A percentile compares a stretch with the other conserved stretches of the same genome.
Evolutionary conservation across 1,140 invertebrate species (phyloP).

Genomic region (Sinonovacula constricta): DNA sequence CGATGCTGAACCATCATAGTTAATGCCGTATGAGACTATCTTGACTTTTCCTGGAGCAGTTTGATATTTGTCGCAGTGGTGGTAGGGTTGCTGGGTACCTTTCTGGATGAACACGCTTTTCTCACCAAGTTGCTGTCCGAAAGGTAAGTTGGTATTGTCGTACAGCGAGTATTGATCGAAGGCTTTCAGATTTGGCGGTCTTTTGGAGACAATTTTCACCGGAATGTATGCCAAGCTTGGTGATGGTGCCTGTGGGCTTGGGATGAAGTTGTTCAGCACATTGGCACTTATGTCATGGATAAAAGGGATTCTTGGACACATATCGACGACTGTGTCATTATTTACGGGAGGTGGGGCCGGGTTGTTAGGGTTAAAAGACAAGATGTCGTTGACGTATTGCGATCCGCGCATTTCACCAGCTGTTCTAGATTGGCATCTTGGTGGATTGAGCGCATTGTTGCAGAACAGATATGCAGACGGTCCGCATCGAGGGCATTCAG

Average conservation of each 20-base stretch:
- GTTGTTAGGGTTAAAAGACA: background rate
- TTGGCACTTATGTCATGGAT: conserved; percentile 52
- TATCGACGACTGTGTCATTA: background rate
- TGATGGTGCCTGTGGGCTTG: conserved; percentile 56
- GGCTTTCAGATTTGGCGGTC: conserved; percentile 56
- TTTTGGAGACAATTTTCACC: conserved; percentile 62
- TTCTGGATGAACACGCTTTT: conserved; percentile 32
- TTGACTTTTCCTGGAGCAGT: conserved; percentile 60
- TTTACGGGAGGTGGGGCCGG: background rate
- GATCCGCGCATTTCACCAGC: conserved; percentile 13
- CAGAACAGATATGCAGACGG: conserved; percentile 56
- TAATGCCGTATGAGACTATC: conserved; percentile 64
- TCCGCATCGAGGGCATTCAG: conserved; percentile 64
- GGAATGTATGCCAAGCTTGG: conserved; percentile 63
- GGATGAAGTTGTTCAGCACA: conserved; percentile 55
- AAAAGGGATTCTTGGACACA: conserved; percentile 13
- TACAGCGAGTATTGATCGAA: conserved; percentile 62
- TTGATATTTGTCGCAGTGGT: conserved; percentile 43
- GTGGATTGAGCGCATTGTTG: conserved; percentile 17
- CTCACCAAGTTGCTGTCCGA: conserved; percentile 38
- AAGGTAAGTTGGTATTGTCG: conserved; percentile 51
- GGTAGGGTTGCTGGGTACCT: conserved; percentile 41
- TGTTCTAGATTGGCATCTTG: conserved; percentile 45
- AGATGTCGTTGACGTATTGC: background rate
- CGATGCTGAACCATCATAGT: conserved; percentile 64